Evolutionary conservation across 1,140 invertebrate genomes (phyloP), one percentile per base, ranked within the genome.

Genomic region (Plutomurus gul): DNA sequence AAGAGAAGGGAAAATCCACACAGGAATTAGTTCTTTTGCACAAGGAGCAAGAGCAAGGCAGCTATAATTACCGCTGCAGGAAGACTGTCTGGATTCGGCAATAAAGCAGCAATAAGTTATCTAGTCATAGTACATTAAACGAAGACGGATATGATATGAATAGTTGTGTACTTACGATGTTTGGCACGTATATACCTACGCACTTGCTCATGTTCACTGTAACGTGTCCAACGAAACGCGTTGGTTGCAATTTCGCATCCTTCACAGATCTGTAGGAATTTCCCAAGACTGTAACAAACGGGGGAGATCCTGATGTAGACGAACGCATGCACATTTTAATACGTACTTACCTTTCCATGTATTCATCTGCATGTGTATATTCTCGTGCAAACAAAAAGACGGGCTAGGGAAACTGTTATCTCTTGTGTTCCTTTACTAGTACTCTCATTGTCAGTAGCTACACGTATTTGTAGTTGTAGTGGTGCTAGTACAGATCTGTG

Each of bases 231-330:
- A 65, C n/a, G 30, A 65, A 65, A 65, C 56, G 56, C 27, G 25
- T 65, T 65, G 7, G 56, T 33, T 30, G 56, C 16, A 65, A 65
- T 65, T 65, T 65, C 56, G 56, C 30, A 65, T 65, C 56, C 56
- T 65, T 65, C 56, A 65, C 56, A 65, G 56, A 65, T 65, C 16
- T 30, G 25, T 30, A 65, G 56, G 56, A 65, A 65, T 65, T 65
- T 65, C 56, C 56, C 56, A 60, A 60, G 51, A 27, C 11, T n/a
- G n/a, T n/a, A n/a, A n/a, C n/a, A n/a, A n/a, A n/a, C n/a, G n/a
- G n/a, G n/a, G n/a, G n/a, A n/a, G n/a, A n/a, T n/a, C n/a, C n/a
- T n/a, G n/a, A n/a, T n/a, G n/a, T n/a, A n/a, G n/a, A n/a, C n/a
- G n/a, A n/a, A n/a, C n/a, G n/a, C n/a, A n/a, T n/a, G n/a, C n/a